Evolutionary conservation across 2,888 invertebrate genomes (phyloP).

Genomic region (Apamea epomidion): DNA sequence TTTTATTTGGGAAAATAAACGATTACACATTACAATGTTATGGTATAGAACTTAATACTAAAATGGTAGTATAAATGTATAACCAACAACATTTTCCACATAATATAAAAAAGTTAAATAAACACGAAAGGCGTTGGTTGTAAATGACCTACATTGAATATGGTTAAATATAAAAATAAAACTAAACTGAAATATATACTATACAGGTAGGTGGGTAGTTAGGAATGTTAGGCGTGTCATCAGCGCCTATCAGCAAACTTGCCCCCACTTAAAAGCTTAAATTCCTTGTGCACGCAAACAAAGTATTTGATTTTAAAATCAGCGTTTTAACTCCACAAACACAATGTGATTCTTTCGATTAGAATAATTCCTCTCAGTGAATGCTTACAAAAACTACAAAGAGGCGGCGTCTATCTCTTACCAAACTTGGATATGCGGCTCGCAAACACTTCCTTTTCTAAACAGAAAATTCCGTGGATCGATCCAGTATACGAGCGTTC

Average conservation of each 20-base stretch:
- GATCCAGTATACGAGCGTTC: slow-evolving; percentile 82
- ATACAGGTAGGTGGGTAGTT: too few relatives aligned
- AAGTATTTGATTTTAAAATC: slow-evolving; percentile 38
- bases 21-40: too few relatives aligned
- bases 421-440: slow-evolving; percentile 74
- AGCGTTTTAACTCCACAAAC: slow-evolving; percentile 15
- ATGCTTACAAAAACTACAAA: slow-evolving; percentile 69
- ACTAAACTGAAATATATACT: too few relatives aligned
- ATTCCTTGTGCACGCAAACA: slow-evolving; percentile 15
- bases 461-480: slow-evolving; percentile 80
- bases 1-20: too few relatives aligned
- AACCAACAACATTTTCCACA: too few relatives aligned
- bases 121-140: too few relatives aligned
- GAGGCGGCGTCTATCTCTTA: slow-evolving; percentile 68
- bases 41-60: too few relatives aligned
- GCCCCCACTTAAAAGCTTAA: slow-evolving; percentile 8
- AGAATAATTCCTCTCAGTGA: slow-evolving; percentile 70
- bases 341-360: slow-evolving; percentile 55
- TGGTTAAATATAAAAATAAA: too few relatives aligned
- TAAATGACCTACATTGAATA: too few relatives aligned
- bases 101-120: too few relatives aligned
- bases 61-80: too few relatives aligned
- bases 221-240: slow-evolving; percentile 19
- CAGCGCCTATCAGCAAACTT: not conserved
- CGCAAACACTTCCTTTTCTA: slow-evolving; percentile 76